Evolutionary conservation across 2,797 vertebrate genomes (phyloP).

Genomic region (Lutjanus campechanus): DNA sequence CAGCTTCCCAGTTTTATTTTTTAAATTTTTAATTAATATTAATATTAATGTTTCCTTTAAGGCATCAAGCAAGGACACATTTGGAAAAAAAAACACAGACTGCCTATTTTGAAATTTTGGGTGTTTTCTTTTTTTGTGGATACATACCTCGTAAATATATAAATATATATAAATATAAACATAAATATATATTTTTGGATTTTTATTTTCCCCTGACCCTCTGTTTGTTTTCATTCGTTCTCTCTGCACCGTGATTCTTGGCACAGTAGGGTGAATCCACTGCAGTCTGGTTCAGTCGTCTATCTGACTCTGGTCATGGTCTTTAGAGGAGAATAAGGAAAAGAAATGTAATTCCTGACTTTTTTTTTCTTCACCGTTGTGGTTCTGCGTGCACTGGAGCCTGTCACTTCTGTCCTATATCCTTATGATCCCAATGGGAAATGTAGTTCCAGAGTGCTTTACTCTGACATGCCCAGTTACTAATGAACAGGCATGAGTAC

Average conservation of each 20-base stretch:
- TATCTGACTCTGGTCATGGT: conserved; percentile 33
- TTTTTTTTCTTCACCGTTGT: conserved; percentile 22
- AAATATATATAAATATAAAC: conserved; percentile 85
- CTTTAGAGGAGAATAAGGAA: conserved; percentile 37
- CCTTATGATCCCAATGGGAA: conserved; percentile 72
- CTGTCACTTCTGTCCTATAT: conserved; percentile 39
- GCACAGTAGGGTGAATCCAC: conserved; percentile 39
- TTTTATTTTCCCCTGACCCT: conserved; percentile 72
- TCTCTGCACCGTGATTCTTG: conserved; percentile 54
- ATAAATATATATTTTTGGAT: conserved; percentile 89
- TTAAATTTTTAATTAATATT: conserved; percentile 73
- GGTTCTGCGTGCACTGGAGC: conserved; percentile 51
- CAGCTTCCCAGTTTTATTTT: conserved; percentile 73
- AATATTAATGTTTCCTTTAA: conserved; percentile 80
- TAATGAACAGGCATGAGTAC: conserved; percentile 38
- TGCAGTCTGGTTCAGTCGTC: conserved; percentile 36
- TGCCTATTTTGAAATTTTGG: conserved; percentile 80
- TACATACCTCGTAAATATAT: conserved; percentile 88
- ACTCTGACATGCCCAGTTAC: conserved; percentile 30
- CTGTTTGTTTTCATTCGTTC: conserved; percentile 62
- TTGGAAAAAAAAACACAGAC: conserved; percentile 71
- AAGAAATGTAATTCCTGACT: conserved; percentile 12
- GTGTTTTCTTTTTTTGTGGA: conserved; percentile 83
- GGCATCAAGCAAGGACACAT: conserved; percentile 69
- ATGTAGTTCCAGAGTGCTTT: conserved; percentile 44